Conservation (phyloP, 2,113 vertebrate species). For the Ranitomeya variabilis region DNA sequence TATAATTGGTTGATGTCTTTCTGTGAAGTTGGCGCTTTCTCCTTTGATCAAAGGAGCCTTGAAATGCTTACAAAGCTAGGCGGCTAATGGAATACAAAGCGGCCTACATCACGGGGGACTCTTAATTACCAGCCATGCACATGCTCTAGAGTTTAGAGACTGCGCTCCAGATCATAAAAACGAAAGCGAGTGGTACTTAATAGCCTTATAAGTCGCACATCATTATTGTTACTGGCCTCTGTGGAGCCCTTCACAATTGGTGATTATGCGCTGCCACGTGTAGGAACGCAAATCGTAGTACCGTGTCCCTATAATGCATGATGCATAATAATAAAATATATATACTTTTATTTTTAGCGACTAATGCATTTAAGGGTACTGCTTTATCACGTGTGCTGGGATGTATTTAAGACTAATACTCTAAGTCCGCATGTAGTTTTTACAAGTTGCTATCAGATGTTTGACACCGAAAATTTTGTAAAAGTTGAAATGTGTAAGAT, state of each 20-base stretch:
- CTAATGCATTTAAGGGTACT: too few relatives aligned
- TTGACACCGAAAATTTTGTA: too few relatives aligned
- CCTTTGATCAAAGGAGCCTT: not conserved
- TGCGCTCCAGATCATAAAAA: slow-evolving; percentile 18
- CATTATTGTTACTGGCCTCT: not conserved
- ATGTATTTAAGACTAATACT: too few relatives aligned
- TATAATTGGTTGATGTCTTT: not conserved
- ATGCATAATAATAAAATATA: not conserved
- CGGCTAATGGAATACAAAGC: slow-evolving; percentile 40
- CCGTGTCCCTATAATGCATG: not conserved
- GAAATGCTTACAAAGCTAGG: slow-evolving; percentile 24
- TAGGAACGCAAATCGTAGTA: not conserved
- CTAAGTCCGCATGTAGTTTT: too few relatives aligned
- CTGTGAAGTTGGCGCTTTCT: not conserved
- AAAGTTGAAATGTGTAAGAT: too few relatives aligned
- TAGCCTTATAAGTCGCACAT: slow-evolving; percentile 26
- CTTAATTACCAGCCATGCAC: slow-evolving; percentile 43
- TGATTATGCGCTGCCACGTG: not conserved
- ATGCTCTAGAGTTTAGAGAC: slow-evolving; percentile 29
- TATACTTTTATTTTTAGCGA: too few relatives aligned
- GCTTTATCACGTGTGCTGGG: too few relatives aligned
- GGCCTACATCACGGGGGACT: slow-evolving; percentile 15
- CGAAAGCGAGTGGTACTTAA: not conserved
- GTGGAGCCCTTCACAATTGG: not conserved
- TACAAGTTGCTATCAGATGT: too few relatives aligned